Conservation (phyloP, 2,797 vertebrate genomes). For the Ceyx erithaca region DNA sequence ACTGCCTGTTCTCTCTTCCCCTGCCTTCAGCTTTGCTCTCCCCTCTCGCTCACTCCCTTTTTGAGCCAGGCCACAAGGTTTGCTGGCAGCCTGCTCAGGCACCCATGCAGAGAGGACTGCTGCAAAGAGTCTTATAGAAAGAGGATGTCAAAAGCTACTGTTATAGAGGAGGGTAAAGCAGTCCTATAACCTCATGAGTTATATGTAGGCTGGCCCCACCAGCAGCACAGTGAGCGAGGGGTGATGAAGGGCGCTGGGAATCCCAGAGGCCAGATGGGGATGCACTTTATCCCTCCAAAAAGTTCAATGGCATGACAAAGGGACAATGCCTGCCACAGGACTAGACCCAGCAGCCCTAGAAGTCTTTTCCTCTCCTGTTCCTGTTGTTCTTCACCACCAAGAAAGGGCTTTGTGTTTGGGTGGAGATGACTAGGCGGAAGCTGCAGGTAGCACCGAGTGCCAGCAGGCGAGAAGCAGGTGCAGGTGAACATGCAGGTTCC, state of each 20-base stretch:
- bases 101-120: background rate
- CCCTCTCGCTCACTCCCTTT: background rate
- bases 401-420: background rate
- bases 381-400: background rate
- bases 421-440: background rate
- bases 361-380: background rate
- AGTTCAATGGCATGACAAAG: background rate
- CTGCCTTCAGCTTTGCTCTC: background rate
- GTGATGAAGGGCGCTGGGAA: background rate
- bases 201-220: background rate
- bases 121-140: background rate
- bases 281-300: background rate
- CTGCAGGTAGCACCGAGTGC: background rate
- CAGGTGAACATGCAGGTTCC: background rate
- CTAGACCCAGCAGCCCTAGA: background rate
- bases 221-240: fast-evolving
- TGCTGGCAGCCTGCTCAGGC: background rate
- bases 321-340: background rate
- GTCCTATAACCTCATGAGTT: background rate
- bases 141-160: background rate
- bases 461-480: background rate
- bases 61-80: background rate
- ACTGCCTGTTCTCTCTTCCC: background rate
- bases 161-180: background rate
- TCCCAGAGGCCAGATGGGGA: background rate